phyloP scores from a whole-genome alignment of 2,797 vertebrate species.

The Periparus ater region DNA sequence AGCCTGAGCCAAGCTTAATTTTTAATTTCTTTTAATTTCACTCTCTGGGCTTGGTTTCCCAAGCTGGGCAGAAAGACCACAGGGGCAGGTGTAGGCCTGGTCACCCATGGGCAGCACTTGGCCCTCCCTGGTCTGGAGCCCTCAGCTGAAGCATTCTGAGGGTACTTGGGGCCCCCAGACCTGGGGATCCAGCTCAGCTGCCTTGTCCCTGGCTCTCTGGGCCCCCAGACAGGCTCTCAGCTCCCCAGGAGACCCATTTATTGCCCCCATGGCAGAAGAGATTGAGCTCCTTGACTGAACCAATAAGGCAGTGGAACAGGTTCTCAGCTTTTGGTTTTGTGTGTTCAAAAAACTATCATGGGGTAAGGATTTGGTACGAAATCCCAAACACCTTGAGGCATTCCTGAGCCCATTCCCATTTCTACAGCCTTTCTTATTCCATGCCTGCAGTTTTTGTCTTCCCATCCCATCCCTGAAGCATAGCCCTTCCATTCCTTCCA shows the following conservation, averaged over 20 bases:
- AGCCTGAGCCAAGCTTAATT: slow-evolving; percentile 55
- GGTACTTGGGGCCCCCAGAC: not conserved
- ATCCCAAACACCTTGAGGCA: not conserved
- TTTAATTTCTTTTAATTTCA: slow-evolving; percentile 63
- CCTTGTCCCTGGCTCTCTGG: accelerated
- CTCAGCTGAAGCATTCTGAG: accelerated
- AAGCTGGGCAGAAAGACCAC: not conserved
- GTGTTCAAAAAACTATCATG: not conserved
- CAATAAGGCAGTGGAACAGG: not conserved
- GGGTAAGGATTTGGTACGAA: not conserved
- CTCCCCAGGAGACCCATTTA: not conserved
- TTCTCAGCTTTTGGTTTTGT: not conserved
- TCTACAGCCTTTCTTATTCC: not conserved
- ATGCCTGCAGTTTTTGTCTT: not conserved
- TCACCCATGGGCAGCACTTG: not conserved
- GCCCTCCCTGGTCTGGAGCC: not conserved
- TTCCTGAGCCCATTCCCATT: not conserved
- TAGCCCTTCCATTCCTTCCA: not conserved
- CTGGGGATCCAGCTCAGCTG: accelerated
- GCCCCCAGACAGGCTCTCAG: not conserved
- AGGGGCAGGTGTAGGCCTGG: not conserved
- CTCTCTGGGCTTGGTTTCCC: not conserved
- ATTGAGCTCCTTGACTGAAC: not conserved
- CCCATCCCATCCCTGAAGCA: not conserved
- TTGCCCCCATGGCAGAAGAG: not conserved